These are phyloP conservation scores for Luidia sarsii DNA, from an alignment of 53 echinoderm and acorn worm species.

Conservation along the genomic window DNA sequence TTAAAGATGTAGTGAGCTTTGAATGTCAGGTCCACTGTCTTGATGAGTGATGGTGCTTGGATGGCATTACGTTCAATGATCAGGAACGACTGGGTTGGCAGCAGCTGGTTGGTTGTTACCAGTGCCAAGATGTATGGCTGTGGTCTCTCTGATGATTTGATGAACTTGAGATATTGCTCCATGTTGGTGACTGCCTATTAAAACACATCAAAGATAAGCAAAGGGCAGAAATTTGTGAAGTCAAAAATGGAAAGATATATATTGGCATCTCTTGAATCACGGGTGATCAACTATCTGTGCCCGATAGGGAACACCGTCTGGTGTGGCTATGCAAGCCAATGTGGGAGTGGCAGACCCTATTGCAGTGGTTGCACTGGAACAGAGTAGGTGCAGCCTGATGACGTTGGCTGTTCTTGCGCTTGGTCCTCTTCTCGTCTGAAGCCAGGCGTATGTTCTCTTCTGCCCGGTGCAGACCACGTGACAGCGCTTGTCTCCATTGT, in stretches of 20 bases:
- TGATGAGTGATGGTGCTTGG: background rate
- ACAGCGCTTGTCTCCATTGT: background rate
- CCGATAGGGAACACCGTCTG: no score
- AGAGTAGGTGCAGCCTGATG: no score
- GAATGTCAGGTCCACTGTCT: background rate
- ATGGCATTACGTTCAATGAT: background rate
- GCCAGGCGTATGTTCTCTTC: background rate
- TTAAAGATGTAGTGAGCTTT: background rate
- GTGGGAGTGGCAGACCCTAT: background rate
- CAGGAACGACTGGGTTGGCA: background rate
- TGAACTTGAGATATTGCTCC: background rate
- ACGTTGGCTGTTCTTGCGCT: background rate
- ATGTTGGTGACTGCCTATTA: background rate
- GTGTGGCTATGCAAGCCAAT: background rate
- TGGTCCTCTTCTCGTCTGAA: background rate
- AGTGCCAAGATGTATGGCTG: background rate
- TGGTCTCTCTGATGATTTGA: background rate
- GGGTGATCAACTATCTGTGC: background rate
- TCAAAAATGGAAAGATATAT: background rate
- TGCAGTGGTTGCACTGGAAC: background rate
- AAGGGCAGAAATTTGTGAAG: background rate
- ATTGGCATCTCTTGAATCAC: background rate
- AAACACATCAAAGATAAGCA: background rate
- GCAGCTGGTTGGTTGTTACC: background rate
- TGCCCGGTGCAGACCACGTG: background rate